These are phyloP conservation scores for Halocaridina rubra DNA, from an alignment of 2,888 invertebrate genomes.

Conservation along the genomic window DNA sequence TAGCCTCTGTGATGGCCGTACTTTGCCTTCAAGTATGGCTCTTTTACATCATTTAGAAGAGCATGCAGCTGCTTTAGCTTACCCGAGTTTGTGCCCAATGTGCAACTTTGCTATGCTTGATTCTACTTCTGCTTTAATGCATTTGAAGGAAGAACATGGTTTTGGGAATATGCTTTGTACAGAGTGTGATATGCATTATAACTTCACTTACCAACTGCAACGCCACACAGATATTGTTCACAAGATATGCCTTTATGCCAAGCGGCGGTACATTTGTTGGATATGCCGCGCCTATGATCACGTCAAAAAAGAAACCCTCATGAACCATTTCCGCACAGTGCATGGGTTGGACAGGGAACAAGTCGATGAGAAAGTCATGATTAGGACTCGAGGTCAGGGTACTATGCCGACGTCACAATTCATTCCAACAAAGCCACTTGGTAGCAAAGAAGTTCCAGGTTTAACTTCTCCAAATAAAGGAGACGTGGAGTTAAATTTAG, in stretches of 20 bases:
- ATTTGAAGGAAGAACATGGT: conserved; percentile 62
- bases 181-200: conserved; percentile 63
- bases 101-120: conserved; percentile 42
- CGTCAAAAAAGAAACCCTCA: conserved; percentile 62
- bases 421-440: conserved; percentile 61
- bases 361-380: conserved; percentile 62
- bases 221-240: conserved; percentile 64
- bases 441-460: conserved; percentile 47
- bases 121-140: conserved; percentile 43
- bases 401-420: conserved; percentile 64
- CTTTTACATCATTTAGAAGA: conserved; percentile 58
- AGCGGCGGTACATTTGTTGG: conserved; percentile 62
- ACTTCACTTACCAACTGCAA: conserved; percentile 60
- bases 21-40: conserved; percentile 58
- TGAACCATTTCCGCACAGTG: conserved; percentile 62
- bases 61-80: conserved; percentile 45
- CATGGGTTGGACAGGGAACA: conserved; percentile 53
- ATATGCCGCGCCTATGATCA: conserved; percentile 63
- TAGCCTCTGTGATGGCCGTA: conserved; percentile 58
- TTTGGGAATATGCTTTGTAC: conserved; percentile 54
- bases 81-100: conserved; percentile 52
- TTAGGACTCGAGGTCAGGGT: conserved; percentile 61
- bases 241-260: conserved; percentile 59
- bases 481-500: not conserved
- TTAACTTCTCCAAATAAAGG: not conserved